These are phyloP conservation scores for Sminthurinus signatus DNA, from an alignment of 1,140 invertebrate genomes.

Conservation along the genomic window DNA sequence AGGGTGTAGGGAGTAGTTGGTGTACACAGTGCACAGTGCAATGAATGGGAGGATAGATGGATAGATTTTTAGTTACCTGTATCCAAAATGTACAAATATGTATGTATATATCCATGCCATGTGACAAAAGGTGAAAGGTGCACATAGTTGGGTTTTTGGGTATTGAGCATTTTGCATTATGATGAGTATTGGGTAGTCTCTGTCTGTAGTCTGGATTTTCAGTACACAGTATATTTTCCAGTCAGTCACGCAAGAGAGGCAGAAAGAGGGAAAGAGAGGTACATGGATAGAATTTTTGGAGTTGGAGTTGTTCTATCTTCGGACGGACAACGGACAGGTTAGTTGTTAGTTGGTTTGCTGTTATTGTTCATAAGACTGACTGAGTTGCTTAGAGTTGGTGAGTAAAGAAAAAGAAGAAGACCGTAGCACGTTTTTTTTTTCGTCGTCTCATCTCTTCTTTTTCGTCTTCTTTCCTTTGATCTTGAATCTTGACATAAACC, in stretches of 20 bases:
- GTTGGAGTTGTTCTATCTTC: background rate
- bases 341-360: background rate
- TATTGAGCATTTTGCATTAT: conserved; percentile 1
- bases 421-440: background rate
- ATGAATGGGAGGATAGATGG: too few species aligned
- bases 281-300: background rate
- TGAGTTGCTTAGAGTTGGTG: too few species aligned
- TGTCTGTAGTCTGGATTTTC: background rate
- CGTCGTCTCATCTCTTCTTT: background rate
- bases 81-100: too few species aligned
- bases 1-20: too few species aligned
- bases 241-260: conserved; percentile 9
- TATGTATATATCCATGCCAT: too few species aligned
- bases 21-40: too few species aligned
- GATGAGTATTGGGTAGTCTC: background rate
- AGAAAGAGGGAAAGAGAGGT: too few species aligned
- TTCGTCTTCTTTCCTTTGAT: background rate
- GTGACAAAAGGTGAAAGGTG: too few species aligned
- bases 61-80: too few species aligned
- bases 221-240: background rate
- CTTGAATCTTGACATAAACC: background rate
- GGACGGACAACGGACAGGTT: conserved; percentile 9
- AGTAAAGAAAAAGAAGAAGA: too few species aligned
- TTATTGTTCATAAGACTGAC: too few species aligned
- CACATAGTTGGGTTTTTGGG: background rate